Conservation (phyloP, 2,888 invertebrate species). For the Trissolcus brochymenae region DNA sequence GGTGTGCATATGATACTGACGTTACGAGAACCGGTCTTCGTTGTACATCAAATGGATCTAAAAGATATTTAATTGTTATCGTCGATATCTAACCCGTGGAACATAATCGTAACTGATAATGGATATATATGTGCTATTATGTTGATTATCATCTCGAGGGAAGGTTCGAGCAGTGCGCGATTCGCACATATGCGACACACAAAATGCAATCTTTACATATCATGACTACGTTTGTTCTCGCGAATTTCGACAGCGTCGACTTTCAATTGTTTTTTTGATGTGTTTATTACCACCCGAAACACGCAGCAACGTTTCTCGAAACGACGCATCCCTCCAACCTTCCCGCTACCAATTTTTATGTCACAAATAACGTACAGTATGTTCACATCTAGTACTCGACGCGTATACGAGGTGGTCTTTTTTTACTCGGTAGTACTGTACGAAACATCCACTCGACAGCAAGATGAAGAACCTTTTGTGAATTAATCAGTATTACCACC, state of each 20-base stretch:
- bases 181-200: background rate
- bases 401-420: constrained; percentile 50
- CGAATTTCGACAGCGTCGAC: background rate
- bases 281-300: background rate
- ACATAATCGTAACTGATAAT: constrained; percentile 46
- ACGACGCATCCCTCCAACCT: constrained; percentile 16
- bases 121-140: constrained; percentile 45
- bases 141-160: constrained; percentile 26
- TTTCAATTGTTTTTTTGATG: background rate
- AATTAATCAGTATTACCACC: constrained; percentile 55
- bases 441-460: constrained; percentile 5
- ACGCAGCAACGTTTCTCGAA: background rate
- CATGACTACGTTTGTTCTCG: background rate
- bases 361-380: constrained; percentile 46
- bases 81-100: constrained; percentile 43
- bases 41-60: constrained; percentile 39
- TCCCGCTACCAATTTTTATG: constrained; percentile 10
- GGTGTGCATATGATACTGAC: constrained; percentile 50
- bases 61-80: constrained; percentile 46
- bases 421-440: constrained; percentile 48
- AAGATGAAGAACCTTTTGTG: constrained; percentile 35
- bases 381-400: constrained; percentile 44
- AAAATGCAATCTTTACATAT: constrained; percentile 3
- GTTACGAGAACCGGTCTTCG: constrained; percentile 45
- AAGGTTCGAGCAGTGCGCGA: constrained; percentile 17